Evolutionary conservation across 2,113 vertebrate genomes (phyloP).

Genomic region (Ammodytes dubius): DNA sequence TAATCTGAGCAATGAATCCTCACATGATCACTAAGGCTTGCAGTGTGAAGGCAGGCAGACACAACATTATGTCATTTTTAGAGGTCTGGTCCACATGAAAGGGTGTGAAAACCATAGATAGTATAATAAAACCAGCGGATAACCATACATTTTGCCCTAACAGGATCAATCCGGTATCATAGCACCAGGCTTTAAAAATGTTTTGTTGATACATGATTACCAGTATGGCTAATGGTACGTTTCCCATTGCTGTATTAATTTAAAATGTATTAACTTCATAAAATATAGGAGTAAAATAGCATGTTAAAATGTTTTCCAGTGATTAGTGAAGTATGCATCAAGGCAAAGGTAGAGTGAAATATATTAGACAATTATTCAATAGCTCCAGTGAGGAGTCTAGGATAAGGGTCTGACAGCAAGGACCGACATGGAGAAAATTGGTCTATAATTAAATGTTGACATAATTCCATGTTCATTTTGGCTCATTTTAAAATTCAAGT

Average conservation of each 20-base stretch:
- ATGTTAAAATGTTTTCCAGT: not conserved
- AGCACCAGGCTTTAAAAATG: not conserved
- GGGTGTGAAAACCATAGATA: not conserved
- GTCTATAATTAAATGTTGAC: constrained; percentile 96
- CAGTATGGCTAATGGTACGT: not conserved
- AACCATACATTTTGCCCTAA: not conserved
- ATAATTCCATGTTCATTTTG: constrained; percentile 89
- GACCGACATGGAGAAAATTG: constrained; percentile 88
- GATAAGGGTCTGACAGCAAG: constrained; percentile 52
- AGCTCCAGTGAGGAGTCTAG: constrained; percentile 47
- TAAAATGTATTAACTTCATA: not conserved
- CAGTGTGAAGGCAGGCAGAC: too few species aligned
- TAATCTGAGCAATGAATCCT: too few species aligned
- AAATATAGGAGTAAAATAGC: not conserved
- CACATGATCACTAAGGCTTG: too few species aligned
- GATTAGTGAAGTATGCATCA: constrained; percentile 8
- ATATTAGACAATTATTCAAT: constrained; percentile 36
- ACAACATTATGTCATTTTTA: not conserved
- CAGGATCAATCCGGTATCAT: not conserved
- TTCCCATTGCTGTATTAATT: not conserved
- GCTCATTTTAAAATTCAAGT: constrained; percentile 95
- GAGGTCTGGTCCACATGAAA: not conserved
- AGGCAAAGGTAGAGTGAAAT: constrained; percentile 20
- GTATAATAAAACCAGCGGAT: too few species aligned
- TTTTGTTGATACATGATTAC: not conserved